These are phyloP conservation scores for Tragelaphus strepsiceros DNA, from an alignment of 2,113 vertebrate species.

Conservation along the genomic window DNA sequence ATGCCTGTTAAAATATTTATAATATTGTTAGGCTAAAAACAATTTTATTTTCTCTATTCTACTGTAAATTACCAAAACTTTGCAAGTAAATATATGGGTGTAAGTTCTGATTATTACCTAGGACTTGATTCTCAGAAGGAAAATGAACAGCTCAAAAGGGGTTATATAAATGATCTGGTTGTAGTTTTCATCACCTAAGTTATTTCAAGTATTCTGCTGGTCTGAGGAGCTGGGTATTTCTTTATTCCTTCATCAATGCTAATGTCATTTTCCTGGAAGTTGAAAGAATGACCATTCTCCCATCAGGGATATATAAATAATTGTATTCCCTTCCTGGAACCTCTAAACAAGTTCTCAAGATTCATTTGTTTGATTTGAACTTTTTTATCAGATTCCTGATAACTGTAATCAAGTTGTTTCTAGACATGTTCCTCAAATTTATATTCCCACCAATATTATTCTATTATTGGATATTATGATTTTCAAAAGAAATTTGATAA, in stretches of 20 bases:
- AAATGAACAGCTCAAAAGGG: neutral
- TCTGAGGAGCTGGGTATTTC: neutral
- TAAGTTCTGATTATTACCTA: neutral
- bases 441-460: neutral
- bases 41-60: neutral
- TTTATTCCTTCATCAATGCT: neutral
- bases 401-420: slow-evolving; percentile 9
- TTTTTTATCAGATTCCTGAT: neutral
- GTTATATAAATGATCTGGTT: neutral
- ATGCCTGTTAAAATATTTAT: neutral
- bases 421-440: neutral
- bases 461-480: neutral
- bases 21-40: neutral
- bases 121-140: neutral
- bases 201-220: slow-evolving; percentile 14
- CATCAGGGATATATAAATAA: neutral
- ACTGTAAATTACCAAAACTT: slow-evolving; percentile 2
- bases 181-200: neutral
- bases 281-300: neutral
- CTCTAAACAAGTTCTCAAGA: neutral
- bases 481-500: slow-evolving; percentile 15
- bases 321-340: neutral
- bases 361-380: neutral
- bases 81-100: neutral
- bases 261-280: neutral